Evolutionary conservation across 2,888 invertebrate genomes (phyloP).

Genomic region (Villa cingulata): DNA sequence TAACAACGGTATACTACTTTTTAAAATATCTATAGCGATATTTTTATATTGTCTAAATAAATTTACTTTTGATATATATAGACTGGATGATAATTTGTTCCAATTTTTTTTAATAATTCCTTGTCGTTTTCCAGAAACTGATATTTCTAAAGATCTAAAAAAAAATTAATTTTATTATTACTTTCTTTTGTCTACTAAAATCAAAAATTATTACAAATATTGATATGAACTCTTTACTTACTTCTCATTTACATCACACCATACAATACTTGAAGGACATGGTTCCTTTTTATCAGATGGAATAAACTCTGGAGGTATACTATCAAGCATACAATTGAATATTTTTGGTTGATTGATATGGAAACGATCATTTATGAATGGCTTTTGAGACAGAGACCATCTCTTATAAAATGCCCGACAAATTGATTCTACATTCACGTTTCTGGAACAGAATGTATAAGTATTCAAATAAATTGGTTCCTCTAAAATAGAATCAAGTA

Average conservation of each 20-base stretch:
- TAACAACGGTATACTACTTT: conserved; percentile 11
- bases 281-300: conserved; percentile 37
- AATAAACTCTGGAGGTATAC: conserved; percentile 32
- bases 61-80: conserved; percentile 43
- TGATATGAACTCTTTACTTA: neutral
- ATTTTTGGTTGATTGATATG: conserved; percentile 22
- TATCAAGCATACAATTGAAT: conserved; percentile 12
- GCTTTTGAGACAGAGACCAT: conserved; percentile 17
- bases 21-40: conserved; percentile 25
- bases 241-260: conserved; percentile 34
- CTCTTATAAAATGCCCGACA: conserved; percentile 41
- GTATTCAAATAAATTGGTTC: conserved; percentile 54
- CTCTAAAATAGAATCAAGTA: conserved; percentile 53
- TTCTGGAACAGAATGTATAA: conserved; percentile 55
- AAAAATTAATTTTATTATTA: conserved; percentile 13
- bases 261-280: conserved; percentile 47
- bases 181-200: neutral
- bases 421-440: conserved; percentile 46
- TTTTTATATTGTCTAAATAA: conserved; percentile 39
- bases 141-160: conserved; percentile 53
- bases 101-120: conserved; percentile 57
- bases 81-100: conserved; percentile 32
- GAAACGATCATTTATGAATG: conserved; percentile 16
- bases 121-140: conserved; percentile 62
- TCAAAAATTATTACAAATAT: neutral